phyloP scores from a whole-genome alignment of 1,140 invertebrate genomes.

The Drosophila equinoxialis region DNA sequence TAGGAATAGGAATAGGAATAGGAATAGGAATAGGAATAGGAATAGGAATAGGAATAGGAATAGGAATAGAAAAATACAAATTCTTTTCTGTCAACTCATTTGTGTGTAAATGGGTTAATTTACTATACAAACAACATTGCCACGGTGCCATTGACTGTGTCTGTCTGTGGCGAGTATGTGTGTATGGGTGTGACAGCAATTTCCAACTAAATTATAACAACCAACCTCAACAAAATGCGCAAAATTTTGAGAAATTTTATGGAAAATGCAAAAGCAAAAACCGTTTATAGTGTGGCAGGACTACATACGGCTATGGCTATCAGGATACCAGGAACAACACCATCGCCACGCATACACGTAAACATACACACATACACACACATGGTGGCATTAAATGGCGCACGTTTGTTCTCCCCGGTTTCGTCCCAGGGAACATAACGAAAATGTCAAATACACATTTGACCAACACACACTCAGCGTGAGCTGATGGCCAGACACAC shows the following conservation, averaged over 20 bases:
- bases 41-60: too few species aligned
- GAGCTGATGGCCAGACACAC: conserved; percentile 10
- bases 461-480: conserved; percentile 55
- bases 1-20: too few species aligned
- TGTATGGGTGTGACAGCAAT: conserved; percentile 61
- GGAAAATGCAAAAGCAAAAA: conserved; percentile 72
- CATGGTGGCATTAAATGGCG: conserved; percentile 69
- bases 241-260: conserved; percentile 76
- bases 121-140: conserved; percentile 9
- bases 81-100: not conserved
- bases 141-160: conserved; percentile 18
- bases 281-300: conserved; percentile 42
- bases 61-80: too few species aligned
- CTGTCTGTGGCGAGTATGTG: not conserved
- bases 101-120: conserved; percentile 57
- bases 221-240: conserved; percentile 74
- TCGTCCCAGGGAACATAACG: conserved; percentile 61
- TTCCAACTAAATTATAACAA: conserved; percentile 78
- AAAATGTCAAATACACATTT: conserved; percentile 79
- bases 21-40: too few species aligned
- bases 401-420: conserved; percentile 41
- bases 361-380: conserved; percentile 44
- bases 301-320: conserved; percentile 18
- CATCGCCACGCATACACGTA: conserved; percentile 21
- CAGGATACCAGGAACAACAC: conserved; percentile 17